A percentile compares a stretch with the other conserved stretches of the same genome.
These are phyloP conservation scores for Amazona ochrocephala DNA, from an alignment of 2,797 vertebrate species.

Conservation along the genomic window DNA sequence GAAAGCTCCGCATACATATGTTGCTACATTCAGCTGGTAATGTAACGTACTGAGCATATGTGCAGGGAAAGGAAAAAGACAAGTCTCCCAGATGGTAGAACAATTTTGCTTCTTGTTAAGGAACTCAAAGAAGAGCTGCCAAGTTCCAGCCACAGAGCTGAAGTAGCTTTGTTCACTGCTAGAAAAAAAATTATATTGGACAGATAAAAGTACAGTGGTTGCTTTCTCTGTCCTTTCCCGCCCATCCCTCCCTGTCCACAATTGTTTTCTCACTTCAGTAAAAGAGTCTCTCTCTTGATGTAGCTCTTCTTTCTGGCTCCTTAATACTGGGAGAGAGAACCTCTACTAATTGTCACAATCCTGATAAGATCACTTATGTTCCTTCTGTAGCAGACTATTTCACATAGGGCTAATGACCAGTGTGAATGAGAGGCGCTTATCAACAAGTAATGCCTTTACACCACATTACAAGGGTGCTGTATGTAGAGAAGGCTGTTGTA, in stretches of 20 bases:
- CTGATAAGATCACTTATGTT: not conserved
- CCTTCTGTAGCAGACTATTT: not conserved
- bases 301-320: not conserved
- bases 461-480: not conserved
- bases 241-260: not conserved
- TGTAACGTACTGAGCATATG: not conserved
- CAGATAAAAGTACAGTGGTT: conserved; percentile 1
- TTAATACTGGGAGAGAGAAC: not conserved
- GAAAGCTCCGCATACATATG: not conserved
- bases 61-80: conserved; percentile 21
- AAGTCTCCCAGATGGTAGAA: conserved; percentile 51
- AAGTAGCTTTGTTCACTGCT: not conserved
- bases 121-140: conserved; percentile 6
- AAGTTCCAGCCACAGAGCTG: conserved; percentile 40
- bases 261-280: not conserved
- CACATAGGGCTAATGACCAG: not conserved
- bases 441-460: not conserved
- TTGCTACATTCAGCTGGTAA: conserved; percentile 5
- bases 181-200: not conserved
- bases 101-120: conserved; percentile 41
- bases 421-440: not conserved
- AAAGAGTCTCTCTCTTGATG: not conserved
- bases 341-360: not conserved
- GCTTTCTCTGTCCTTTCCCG: conserved; percentile 8
- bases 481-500: not conserved